phyloP scores from a whole-genome alignment of 2,797 vertebrate genomes.

The Artibeus jamaicensis region DNA sequence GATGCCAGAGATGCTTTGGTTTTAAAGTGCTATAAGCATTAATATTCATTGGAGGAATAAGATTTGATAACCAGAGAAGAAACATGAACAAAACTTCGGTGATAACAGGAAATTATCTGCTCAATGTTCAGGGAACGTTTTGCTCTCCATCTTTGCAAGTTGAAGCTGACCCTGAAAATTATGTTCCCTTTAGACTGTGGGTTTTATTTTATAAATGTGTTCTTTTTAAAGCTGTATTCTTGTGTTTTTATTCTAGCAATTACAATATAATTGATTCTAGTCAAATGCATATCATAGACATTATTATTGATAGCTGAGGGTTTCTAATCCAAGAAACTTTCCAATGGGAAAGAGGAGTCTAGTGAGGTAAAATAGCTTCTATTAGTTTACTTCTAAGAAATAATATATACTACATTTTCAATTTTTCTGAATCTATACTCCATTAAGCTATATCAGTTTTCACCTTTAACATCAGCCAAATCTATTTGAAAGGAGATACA shows the following conservation, averaged over 20 bases:
- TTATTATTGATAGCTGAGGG: slow-evolving; percentile 54
- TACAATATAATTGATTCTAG: slow-evolving; percentile 62
- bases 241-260: slow-evolving; percentile 56
- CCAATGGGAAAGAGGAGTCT: not conserved
- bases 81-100: slow-evolving; percentile 38
- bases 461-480: slow-evolving; percentile 74
- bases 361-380: slow-evolving; percentile 49
- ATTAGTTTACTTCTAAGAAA: slow-evolving; percentile 65
- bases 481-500: slow-evolving; percentile 70
- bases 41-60: slow-evolving; percentile 63
- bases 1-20: not conserved
- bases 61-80: slow-evolving; percentile 54
- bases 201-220: slow-evolving; percentile 51
- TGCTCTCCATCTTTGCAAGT: slow-evolving; percentile 50
- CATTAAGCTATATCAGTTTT: slow-evolving; percentile 69
- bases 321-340: slow-evolving; percentile 51
- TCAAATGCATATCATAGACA: slow-evolving; percentile 25
- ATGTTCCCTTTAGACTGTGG: not conserved
- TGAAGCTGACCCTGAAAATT: slow-evolving; percentile 53
- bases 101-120: slow-evolving; percentile 65
- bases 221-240: slow-evolving; percentile 49
- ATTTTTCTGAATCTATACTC: slow-evolving; percentile 67
- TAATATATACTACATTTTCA: slow-evolving; percentile 57
- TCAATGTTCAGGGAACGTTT: slow-evolving; percentile 40
- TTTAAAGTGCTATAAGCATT: slow-evolving; percentile 52